Percentiles rank a stretch among this genome's conserved stretches.
These are phyloP conservation scores for Andricus quercusramuli DNA, from an alignment of 2,888 invertebrate species.

Conservation along the genomic window DNA sequence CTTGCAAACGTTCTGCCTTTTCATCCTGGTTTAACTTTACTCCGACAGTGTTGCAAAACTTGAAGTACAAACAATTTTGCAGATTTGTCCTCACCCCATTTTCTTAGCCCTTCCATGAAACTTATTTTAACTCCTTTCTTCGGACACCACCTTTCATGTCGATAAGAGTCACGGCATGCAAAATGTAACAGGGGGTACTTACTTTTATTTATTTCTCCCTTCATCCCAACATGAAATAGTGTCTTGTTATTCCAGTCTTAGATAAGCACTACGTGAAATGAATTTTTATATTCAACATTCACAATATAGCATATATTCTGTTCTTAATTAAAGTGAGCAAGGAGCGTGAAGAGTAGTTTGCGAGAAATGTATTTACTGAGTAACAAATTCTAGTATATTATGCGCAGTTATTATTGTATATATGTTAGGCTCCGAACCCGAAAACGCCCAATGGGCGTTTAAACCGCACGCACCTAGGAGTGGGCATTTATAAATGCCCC, in stretches of 20 bases:
- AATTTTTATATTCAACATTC: not conserved
- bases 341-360: not conserved
- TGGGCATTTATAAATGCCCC: too few relatives aligned
- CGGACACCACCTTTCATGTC: not conserved
- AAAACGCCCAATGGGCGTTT: too few relatives aligned
- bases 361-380: not conserved
- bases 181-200: not conserved
- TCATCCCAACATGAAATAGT: not conserved
- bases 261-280: slow-evolving; percentile 1
- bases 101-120: not conserved
- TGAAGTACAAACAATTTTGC: slow-evolving; percentile 4
- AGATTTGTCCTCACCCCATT: not conserved
- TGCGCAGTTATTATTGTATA: too few relatives aligned
- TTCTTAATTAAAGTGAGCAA: not conserved
- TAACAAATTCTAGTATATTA: too few relatives aligned
- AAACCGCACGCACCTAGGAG: too few relatives aligned
- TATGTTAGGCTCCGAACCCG: too few relatives aligned
- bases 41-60: not conserved
- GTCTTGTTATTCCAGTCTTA: not conserved
- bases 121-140: not conserved
- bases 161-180: not conserved
- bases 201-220: not conserved
- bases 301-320: not conserved
- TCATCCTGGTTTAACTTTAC: not conserved
- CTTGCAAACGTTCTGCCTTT: slow-evolving; percentile 17